Base-by-base conservation (phyloP, 2,113 vertebrate genomes). In the Poecile atricapillus region DNA sequence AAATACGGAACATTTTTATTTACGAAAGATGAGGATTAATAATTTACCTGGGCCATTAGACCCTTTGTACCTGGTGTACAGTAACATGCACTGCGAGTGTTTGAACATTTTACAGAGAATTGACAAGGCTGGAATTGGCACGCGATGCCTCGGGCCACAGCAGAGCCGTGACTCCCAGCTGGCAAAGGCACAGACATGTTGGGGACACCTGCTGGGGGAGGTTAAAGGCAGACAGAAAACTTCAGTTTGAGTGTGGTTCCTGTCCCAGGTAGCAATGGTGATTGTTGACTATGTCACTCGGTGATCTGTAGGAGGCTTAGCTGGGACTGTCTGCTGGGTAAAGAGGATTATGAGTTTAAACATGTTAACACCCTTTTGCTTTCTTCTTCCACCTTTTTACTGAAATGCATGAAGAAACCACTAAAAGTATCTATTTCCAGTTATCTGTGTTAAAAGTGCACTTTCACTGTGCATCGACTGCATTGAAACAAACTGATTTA, bases 61-160 rank as follows among this genome's bases (percentile, higher is more conserved):
- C 91, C 95, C 97, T 98, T 98, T 98, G 98, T 95, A 97, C 97
- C 90, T 87, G 64, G 59, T 81, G 95, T 86, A 86, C 89, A 79
- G 74, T 52, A 93, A 67, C 88, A 65, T 11, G 73, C 15, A 9
- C 46, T 97, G 78, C 35, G 89, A 95, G 75, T 3, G 25, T 43
- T 71, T 85, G 93, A 95, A 68, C 25, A 33, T 77, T 93, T 78
- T 64, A 85, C 87, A 81, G 95, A 96, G 95, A 93, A 71, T 24
- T 81, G 31, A 58, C 64, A 71, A 56, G 53, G 63, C 30, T 78
- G 78, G 79, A 88, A 65, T 39, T 68, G 93, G 74, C 50, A 78
- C 5, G 0, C 0, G 0, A 44, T 13, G 84, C 62, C 75, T 55
- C 49, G 33, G 77, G 70, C n/a, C 69, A 67, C 1, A 0, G n/a